Conservation (phyloP, 2,113 vertebrate genomes). For the Rostratula benghalensis region DNA sequence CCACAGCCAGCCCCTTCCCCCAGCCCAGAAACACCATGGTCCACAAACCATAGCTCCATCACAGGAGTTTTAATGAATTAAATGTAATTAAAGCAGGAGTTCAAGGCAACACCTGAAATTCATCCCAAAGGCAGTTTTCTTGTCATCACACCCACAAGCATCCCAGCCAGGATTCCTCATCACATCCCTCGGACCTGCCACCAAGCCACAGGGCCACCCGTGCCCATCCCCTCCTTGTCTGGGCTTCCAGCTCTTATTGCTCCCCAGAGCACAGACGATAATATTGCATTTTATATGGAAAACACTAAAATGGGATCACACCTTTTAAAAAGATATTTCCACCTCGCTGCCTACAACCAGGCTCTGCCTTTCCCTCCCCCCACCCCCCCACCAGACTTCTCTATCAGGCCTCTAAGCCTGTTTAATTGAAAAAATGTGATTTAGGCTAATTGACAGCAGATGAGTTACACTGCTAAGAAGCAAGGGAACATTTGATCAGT, state of each 20-base stretch:
- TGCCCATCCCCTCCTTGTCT: background rate
- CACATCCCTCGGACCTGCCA: accelerated
- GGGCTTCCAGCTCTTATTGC: background rate
- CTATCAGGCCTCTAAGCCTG: conserved; percentile 45
- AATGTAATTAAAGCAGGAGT: too few relatives aligned
- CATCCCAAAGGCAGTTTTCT: background rate
- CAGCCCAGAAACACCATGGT: accelerated
- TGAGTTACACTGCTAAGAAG: conserved; percentile 49
- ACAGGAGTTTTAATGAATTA: accelerated
- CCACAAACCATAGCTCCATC: background rate
- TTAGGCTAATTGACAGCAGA: conserved; percentile 80
- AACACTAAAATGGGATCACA: conserved; percentile 71
- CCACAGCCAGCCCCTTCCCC: accelerated
- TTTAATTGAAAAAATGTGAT: conserved; percentile 80
- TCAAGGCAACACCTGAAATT: background rate
- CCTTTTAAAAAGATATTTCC: conserved; percentile 77
- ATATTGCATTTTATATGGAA: conserved; percentile 61
- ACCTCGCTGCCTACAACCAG: conserved; percentile 51
- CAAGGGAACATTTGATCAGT: conserved; percentile 41
- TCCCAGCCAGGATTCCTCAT: background rate
- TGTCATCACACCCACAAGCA: accelerated
- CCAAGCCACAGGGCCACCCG: accelerated
- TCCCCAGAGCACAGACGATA: conserved; percentile 18
- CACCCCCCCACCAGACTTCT: conserved; percentile 50
- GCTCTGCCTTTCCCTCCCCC: conserved; percentile 23